Evolutionary conservation across 1,140 invertebrate genomes (phyloP), one percentile per base, ranked within the genome.

Genomic region (Halesus radiatus): DNA sequence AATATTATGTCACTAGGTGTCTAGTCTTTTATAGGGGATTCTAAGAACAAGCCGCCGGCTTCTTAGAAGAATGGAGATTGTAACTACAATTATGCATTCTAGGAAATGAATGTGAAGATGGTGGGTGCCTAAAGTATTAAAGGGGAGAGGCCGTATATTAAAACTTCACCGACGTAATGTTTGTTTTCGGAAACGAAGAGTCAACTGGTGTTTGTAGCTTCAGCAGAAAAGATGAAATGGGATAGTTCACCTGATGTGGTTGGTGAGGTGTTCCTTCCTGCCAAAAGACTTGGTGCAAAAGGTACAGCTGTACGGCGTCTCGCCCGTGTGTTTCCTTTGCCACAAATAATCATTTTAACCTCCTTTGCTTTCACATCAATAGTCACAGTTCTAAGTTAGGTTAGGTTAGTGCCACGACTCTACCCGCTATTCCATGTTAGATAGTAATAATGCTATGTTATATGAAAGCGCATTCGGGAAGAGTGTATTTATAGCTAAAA

Each of bases 261-360:
- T 93, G 84, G 92, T 94, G 84, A 95, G 89, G 87, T 95, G 93
- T 89, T 94, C 93, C 87, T 94, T 94, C 77, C 93, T 88, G 62
- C 93, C 94, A 86, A 95, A 95, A 52, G 92, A 92, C 82, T 92
- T 92, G 1, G 88, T 87, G 84, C 92, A 92, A 79, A 87, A 89
- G 4, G 87, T 87, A 84, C 92, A 92, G 79, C 89, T 88, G 83
- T 88, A 88, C 7, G 88, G 88, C 16, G 88, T 88, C 85, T 94
- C 94, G 7, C 93, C 93, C 3, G 94, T 95, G 85, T 95, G 95
- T 83, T 89, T 79, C 77, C 77, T 79, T 78, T 32, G 60, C 60
- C 50, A 70, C 37, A 70, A 70, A 70, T 70, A 50, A 70, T 50
- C 45, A 32, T 70, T 37, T 70, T 70, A 70, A 37, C 32, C 29